Evolutionary conservation across 2,888 invertebrate genomes (phyloP), one percentile per base, ranked within the genome.

Genomic region (Drosophila neutralis): DNA sequence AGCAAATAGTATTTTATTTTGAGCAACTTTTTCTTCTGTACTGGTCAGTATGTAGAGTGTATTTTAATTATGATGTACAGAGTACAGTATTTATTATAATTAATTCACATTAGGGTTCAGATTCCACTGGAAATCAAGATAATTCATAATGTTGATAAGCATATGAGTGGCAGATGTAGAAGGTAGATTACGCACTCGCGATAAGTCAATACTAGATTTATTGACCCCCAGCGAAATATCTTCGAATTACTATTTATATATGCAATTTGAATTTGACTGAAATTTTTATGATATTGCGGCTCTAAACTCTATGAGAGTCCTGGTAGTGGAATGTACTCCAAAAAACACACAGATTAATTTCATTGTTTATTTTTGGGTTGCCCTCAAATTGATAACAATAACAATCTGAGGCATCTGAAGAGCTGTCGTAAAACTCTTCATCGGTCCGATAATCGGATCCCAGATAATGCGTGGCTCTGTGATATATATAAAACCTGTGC

Each of bases 351-450:
- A 76, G 58, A 56, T 69, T 53, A 66, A 61, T 76, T 48, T 51
- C 48, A 48, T 40, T 79, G 35, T 58, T 69, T 48, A 51, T 45
- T 61, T 62, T 60, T 51, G 35, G 29, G 33, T 62, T 70, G 57
- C 40, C 33, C 53, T 45, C 53, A 31, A 45, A 45, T 36, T 78
- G 72, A 78, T 78, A 78, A 57, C 58, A 65, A 74, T 74, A 67
- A 53, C 52, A 53, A 48, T 40, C 58, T 31, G 24, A 68, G 27
- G 42, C 48, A 60, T 40, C 51, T 77, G 72, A 80, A 77, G 80
- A 74, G 78, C 11, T n/a, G 54, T 80, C 68, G 64, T 84, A 87
- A 83, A 84, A 80, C 83, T 82, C 87, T 86, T 60, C 64, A 57
- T 27, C 33, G 33, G 10, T 33, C 15, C 58, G 69, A 71, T 75